Conservation (phyloP, 2,888 invertebrate genomes). For the Pterobdella sp. region DNA sequence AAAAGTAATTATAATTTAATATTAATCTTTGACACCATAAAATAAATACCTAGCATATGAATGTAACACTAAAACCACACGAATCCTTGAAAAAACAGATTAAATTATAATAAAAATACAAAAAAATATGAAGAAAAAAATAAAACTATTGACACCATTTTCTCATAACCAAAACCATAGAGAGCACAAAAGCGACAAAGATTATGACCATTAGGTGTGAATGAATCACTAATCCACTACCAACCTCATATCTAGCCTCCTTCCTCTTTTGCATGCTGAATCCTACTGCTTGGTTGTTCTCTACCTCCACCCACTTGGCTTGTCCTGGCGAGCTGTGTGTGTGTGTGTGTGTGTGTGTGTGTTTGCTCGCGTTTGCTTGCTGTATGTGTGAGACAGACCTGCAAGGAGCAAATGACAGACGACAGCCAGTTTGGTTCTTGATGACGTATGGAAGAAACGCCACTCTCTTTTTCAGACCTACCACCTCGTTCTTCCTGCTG, state of each 20-base stretch:
- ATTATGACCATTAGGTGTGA: too few relatives aligned
- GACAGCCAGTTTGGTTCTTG: slow-evolving; percentile 80
- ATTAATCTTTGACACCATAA: too few relatives aligned
- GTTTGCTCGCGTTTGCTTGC: neutral
- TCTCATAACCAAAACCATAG: too few relatives aligned
- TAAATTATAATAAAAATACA: too few relatives aligned
- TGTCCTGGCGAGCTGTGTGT: neutral
- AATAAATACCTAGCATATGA: too few relatives aligned
- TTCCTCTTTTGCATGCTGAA: neutral
- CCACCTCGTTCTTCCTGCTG: slow-evolving; percentile 17
- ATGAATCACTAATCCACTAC: too few relatives aligned
- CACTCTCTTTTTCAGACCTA: slow-evolving; percentile 59
- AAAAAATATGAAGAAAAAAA: too few relatives aligned
- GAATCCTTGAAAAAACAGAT: too few relatives aligned
- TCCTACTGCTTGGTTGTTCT: neutral
- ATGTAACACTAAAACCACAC: too few relatives aligned
- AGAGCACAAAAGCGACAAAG: too few relatives aligned
- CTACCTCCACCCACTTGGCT: neutral
- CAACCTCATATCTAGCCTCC: neutral
- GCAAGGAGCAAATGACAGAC: slow-evolving; percentile 75
- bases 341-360: neutral
- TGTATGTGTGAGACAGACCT: slow-evolving; percentile 11
- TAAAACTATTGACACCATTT: too few relatives aligned
- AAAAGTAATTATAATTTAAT: too few relatives aligned
- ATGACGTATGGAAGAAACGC: slow-evolving; percentile 92